phyloP scores from a whole-genome alignment of 2,888 invertebrate genomes.

The Platyscelio sp. region DNA sequence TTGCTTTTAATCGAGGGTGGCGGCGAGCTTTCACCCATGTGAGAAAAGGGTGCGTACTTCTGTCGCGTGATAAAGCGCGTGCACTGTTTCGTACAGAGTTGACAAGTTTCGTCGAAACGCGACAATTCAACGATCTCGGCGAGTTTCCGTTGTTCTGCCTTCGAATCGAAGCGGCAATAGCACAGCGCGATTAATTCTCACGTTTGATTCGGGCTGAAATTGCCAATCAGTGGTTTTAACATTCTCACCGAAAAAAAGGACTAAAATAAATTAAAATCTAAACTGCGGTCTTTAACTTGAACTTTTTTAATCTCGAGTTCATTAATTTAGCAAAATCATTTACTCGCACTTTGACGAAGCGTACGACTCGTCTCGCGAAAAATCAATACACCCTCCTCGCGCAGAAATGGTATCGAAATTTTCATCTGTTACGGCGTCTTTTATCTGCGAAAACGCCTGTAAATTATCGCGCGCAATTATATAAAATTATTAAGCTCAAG shows the following conservation, averaged over 20 bases:
- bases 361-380: too few species aligned
- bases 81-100: conserved; percentile 37
- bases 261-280: too few species aligned
- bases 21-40: conserved; percentile 39
- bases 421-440: too few species aligned
- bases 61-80: conserved; percentile 47
- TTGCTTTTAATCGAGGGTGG: conserved; percentile 45
- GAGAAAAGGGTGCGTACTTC: conserved; percentile 59
- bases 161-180: conserved; percentile 3
- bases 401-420: not conserved
- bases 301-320: too few species aligned
- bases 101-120: conserved; percentile 45
- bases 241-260: too few species aligned
- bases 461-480: too few species aligned
- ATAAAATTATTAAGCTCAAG: too few species aligned
- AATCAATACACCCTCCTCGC: too few species aligned
- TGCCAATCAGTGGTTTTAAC: not conserved
- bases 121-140: conserved; percentile 55
- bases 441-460: too few species aligned
- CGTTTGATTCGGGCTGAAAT: conserved; percentile 33
- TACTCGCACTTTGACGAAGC: too few species aligned
- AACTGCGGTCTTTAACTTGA: too few species aligned
- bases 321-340: too few species aligned
- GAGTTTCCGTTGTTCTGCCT: conserved; percentile 1
- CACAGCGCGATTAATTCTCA: conserved; percentile 40